Conservation (phyloP, 2,888 invertebrate genomes). For the Dysmachus trigonus region DNA sequence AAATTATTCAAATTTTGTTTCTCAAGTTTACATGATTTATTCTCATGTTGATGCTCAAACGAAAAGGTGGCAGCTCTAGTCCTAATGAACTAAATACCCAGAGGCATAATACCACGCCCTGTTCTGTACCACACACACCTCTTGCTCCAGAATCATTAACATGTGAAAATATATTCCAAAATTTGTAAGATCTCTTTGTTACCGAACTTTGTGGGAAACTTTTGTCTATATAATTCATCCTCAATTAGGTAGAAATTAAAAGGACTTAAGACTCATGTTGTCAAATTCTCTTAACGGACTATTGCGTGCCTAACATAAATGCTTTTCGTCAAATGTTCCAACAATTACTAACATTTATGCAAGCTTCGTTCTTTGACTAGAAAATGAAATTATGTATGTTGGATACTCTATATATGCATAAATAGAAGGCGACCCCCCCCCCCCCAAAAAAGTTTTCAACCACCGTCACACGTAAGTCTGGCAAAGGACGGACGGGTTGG, state of each 20-base stretch:
- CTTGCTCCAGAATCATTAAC: not conserved
- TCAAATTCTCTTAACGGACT: not conserved
- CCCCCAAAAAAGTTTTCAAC: not conserved
- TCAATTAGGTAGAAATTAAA: not conserved
- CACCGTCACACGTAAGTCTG: not conserved
- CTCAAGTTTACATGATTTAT: too few relatives aligned
- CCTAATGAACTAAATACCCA: not conserved
- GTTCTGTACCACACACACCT: not conserved
- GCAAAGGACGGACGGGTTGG: not conserved
- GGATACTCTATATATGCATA: not conserved
- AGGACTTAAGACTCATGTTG: not conserved
- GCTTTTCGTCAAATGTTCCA: not conserved
- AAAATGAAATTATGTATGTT: not conserved
- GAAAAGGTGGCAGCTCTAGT: not conserved
- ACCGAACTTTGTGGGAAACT: not conserved
- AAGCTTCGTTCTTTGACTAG: not conserved
- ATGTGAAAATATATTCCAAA: not conserved
- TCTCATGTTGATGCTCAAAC: too few relatives aligned
- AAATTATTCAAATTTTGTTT: too few relatives aligned
- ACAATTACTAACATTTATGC: not conserved
- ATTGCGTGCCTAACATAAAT: not conserved
- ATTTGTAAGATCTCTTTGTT: not conserved
- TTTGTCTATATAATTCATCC: not conserved
- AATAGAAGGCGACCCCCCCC: not conserved
- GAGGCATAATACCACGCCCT: not conserved